phyloP scores from a whole-genome alignment of 2,888 invertebrate species.

The Odontothrips loti region DNA sequence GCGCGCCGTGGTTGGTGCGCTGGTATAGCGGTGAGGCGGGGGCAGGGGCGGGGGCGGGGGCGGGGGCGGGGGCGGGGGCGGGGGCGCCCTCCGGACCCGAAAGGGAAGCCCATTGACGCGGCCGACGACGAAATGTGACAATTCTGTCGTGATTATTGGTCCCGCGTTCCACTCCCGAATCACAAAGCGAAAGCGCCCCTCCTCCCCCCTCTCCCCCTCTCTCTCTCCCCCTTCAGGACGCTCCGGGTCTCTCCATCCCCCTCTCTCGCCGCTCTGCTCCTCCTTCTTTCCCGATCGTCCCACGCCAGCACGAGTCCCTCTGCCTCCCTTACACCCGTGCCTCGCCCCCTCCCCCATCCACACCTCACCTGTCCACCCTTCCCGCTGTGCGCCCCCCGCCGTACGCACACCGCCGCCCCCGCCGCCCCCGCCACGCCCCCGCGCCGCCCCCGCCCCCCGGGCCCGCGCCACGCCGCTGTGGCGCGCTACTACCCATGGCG shows the following conservation, averaged over 20 bases:
- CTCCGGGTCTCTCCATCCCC: neutral
- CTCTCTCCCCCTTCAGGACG: neutral
- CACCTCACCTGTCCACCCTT: neutral
- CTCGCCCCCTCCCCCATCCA: neutral
- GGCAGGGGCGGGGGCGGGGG: no score
- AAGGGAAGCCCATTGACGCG: neutral
- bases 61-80: no score
- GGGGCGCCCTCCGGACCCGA: no score
- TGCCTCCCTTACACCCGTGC: neutral
- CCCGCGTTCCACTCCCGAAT: no score
- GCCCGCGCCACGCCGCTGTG: slow-evolving; percentile 36
- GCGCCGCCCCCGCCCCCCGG: slow-evolving; percentile 34
- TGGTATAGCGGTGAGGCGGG: no score
- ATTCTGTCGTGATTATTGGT: neutral
- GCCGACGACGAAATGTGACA: neutral
- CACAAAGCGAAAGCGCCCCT: neutral
- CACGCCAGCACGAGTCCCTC: neutral
- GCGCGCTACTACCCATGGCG: slow-evolving; percentile 35
- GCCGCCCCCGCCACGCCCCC: slow-evolving; percentile 36
- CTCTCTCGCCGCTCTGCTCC: neutral
- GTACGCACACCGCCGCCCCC: slow-evolving; percentile 37
- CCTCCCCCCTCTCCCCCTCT: neutral
- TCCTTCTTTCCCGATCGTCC: neutral
- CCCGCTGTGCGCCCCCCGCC: slow-evolving; percentile 33
- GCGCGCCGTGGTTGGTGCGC: no score